Percentiles rank a stretch among this genome's conserved stretches.
These are phyloP conservation scores for Coluber constrictor DNA, from an alignment of 2,797 vertebrate species.

Conservation along the genomic window DNA sequence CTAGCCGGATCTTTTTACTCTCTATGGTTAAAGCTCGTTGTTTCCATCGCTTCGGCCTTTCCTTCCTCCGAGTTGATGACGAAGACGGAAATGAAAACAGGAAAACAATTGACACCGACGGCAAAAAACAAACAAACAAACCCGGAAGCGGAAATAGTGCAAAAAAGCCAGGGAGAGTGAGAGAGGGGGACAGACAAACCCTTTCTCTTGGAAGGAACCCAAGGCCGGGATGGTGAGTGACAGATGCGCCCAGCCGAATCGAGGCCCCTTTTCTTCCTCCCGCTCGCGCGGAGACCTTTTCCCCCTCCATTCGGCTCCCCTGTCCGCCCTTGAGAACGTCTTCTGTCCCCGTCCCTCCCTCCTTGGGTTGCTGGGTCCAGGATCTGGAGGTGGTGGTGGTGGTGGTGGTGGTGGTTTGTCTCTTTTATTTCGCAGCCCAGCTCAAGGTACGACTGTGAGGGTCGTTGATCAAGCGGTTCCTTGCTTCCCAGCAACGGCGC, in stretches of 20 bases:
- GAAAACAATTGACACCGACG: background rate
- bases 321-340: background rate
- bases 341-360: too few relatives aligned
- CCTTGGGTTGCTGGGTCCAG: background rate
- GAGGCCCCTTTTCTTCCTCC: background rate
- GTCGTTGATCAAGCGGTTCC: too few relatives aligned
- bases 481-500: background rate
- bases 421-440: background rate
- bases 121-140: background rate
- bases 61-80: background rate
- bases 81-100: conserved; percentile 15
- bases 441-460: background rate
- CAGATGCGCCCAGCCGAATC: background rate
- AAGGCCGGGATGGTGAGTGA: conserved; percentile 34
- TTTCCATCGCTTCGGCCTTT: background rate
- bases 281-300: conserved; percentile 4
- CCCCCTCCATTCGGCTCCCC: background rate
- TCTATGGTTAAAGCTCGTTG: background rate
- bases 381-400: background rate
- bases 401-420: too few relatives aligned
- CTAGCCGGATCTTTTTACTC: background rate
- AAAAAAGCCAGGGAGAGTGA: background rate
- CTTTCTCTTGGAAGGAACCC: background rate
- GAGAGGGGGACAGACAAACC: background rate
- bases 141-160: conserved; percentile 22